Evolutionary conservation across 1,140 invertebrate genomes (phyloP).

Genomic region (Yoshiicerus persimilis): DNA sequence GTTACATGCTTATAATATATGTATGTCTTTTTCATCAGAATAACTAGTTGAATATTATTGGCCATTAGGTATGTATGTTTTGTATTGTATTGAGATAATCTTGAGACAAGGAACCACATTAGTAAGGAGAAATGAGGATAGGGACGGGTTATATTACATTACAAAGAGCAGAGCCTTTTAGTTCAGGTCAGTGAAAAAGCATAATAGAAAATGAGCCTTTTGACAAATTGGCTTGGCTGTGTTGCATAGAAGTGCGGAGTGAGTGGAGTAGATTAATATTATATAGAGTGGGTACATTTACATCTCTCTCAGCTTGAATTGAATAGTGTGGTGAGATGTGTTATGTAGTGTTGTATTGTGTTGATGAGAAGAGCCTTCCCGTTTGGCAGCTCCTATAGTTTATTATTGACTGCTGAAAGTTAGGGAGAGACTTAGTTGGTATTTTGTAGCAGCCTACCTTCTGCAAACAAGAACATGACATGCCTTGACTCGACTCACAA

Average conservation of each 20-base stretch:
- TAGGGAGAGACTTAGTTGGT: background rate
- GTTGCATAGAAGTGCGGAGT: background rate
- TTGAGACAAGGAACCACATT: background rate
- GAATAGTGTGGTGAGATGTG: conserved; percentile 1
- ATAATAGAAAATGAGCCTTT: background rate
- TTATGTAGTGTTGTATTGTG: background rate
- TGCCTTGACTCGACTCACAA: background rate
- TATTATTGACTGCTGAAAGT: conserved; percentile 17
- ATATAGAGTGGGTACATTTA: background rate
- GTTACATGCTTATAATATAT: background rate
- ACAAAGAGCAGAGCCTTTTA: background rate
- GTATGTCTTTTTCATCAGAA: background rate
- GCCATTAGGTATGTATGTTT: background rate
- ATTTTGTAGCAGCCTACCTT: background rate
- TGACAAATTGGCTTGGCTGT: conserved; percentile 11
- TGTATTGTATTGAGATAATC: background rate
- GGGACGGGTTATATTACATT: background rate
- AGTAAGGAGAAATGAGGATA: background rate
- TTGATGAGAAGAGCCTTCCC: background rate
- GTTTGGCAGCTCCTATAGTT: conserved; percentile 12
- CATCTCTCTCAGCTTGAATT: background rate
- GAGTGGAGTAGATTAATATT: background rate
- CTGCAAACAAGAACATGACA: background rate
- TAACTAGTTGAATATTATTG: background rate
- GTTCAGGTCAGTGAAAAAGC: background rate